A percentile compares a stretch with the other conserved stretches of the same genome.
These are phyloP conservation scores for Eupithecia pulchellata DNA, from an alignment of 2,888 invertebrate species.

Conservation along the genomic window DNA sequence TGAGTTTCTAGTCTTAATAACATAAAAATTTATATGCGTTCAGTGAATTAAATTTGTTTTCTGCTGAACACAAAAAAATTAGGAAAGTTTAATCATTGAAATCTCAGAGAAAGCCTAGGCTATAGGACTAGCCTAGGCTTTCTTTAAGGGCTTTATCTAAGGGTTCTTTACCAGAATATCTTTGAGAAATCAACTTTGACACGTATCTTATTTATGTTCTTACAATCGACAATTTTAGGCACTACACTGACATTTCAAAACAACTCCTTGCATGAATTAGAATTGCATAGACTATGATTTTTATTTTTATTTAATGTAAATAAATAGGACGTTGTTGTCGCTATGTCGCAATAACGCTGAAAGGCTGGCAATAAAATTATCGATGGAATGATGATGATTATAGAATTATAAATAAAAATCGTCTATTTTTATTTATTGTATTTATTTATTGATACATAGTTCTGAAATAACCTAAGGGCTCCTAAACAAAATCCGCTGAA, in stretches of 20 bases:
- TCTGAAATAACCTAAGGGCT: neutral
- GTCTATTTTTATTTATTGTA: too few species aligned
- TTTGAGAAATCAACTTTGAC: neutral
- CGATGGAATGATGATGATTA: neutral
- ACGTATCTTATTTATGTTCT: neutral
- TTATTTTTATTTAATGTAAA: neutral
- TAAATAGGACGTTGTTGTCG: neutral
- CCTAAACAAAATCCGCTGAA: neutral
- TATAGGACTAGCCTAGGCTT: too few species aligned
- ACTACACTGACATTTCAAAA: slow-evolving; percentile 3
- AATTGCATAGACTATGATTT: neutral
- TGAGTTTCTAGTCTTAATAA: slow-evolving; percentile 48
- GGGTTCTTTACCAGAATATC: neutral
- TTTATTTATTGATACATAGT: neutral
- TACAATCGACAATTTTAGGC: neutral
- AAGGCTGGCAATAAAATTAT: neutral
- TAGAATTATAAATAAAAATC: neutral
- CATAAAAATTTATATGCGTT: neutral
- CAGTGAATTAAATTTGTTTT: neutral
- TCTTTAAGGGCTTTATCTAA: too few species aligned
- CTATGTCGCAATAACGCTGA: neutral
- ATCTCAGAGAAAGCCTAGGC: neutral
- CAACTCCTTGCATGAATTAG: neutral
- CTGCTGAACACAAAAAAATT: neutral
- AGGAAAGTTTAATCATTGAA: neutral